A percentile compares a stretch with the other conserved stretches of the same genome.
phyloP scores from a whole-genome alignment of 2,113 vertebrate genomes.

The Podocnemis expansa region DNA sequence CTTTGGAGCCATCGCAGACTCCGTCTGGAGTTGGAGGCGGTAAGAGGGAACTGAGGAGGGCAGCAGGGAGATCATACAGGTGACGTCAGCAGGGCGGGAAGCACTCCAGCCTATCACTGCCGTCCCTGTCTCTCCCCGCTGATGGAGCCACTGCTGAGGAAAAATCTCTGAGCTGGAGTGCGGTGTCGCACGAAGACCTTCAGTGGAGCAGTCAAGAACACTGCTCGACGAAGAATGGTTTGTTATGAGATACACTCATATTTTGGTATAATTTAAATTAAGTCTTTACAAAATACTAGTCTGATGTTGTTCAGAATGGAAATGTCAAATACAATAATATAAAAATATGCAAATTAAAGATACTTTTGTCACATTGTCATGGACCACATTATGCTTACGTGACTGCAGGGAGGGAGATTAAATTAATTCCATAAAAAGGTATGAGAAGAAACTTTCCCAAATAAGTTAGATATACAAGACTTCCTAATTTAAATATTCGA shows the following conservation, averaged over 20 bases:
- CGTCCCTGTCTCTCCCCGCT: too few species aligned
- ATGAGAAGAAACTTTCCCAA: neutral
- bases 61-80: too few species aligned
- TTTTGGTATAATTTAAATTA: neutral
- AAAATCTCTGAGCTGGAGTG: too few species aligned
- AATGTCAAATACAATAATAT: neutral
- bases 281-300: neutral
- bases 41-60: too few species aligned
- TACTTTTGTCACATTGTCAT: neutral
- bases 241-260: neutral
- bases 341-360: neutral
- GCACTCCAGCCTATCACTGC: too few species aligned
- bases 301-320: neutral
- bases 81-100: too few species aligned
- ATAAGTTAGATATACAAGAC: accelerated
- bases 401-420: neutral
- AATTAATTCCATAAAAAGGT: neutral
- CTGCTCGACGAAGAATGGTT: too few species aligned
- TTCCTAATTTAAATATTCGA: neutral
- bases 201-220: too few species aligned
- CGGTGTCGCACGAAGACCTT: too few species aligned
- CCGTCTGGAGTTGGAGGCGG: too few species aligned
- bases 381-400: neutral
- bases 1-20: too few species aligned
- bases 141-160: too few species aligned